These are phyloP conservation scores for Globodera rostochiensis DNA, from an alignment of 1,140 invertebrate species.

Conservation along the genomic window DNA sequence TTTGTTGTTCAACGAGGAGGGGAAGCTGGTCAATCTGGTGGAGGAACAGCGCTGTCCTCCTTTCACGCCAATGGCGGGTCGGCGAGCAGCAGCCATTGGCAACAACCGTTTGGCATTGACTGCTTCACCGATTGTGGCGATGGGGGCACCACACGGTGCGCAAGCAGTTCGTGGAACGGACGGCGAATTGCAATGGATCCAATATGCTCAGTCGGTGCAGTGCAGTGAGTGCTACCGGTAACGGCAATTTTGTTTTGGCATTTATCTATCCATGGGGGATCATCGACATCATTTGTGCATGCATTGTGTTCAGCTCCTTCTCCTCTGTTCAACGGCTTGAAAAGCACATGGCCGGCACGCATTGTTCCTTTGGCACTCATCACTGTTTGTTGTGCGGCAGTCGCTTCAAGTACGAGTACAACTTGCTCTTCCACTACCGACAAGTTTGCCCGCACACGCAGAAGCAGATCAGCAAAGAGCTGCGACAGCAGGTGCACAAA, in stretches of 20 bases:
- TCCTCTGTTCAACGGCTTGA: conserved; percentile 44
- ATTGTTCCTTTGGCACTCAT: conserved; percentile 53
- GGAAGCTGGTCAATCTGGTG: background rate
- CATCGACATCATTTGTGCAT: background rate
- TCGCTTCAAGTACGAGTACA: conserved; percentile 63
- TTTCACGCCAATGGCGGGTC: background rate
- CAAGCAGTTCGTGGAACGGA: conserved; percentile 22
- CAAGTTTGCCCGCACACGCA: conserved; percentile 56
- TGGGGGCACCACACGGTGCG: background rate
- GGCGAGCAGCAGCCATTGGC: background rate
- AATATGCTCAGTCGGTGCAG: conserved; percentile 40
- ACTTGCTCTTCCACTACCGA: conserved; percentile 61
- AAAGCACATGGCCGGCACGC: conserved; percentile 57
- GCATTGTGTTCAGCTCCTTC: background rate
- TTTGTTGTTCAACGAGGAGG: conserved; percentile 24
- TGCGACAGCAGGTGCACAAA: conserved; percentile 48
- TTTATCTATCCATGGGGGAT: conserved; percentile 6
- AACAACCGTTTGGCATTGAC: background rate
- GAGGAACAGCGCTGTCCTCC: background rate
- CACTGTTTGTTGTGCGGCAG: conserved; percentile 61
- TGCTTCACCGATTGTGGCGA: background rate
- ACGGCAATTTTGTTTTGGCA: background rate
- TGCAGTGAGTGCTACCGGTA: conserved; percentile 48
- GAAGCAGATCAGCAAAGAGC: conserved; percentile 51
- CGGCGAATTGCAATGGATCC: conserved; percentile 34